phyloP scores from a whole-genome alignment of 2,797 vertebrate genomes.

The Cyprinodon diabolis region DNA sequence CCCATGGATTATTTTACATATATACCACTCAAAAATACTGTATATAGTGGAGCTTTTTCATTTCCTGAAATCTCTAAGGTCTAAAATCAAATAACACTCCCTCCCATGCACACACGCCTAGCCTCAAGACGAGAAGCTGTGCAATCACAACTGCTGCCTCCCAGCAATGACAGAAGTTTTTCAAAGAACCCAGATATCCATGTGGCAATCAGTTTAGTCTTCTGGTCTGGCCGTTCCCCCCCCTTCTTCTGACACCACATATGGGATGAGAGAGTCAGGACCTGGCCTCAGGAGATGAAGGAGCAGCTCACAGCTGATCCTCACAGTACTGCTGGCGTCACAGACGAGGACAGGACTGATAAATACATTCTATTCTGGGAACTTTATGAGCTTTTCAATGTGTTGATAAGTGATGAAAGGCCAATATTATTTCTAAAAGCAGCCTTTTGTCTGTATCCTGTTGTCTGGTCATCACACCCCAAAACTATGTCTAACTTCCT shows the following conservation, averaged over 20 bases:
- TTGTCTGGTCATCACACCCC: slow-evolving; percentile 1
- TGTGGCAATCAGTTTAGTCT: slow-evolving; percentile 34
- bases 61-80: slow-evolving; percentile 9
- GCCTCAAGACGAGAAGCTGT: background rate
- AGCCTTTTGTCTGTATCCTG: slow-evolving; percentile 2
- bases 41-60: background rate
- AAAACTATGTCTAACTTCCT: slow-evolving; percentile 21
- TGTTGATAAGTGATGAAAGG: slow-evolving; percentile 42
- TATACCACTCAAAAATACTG: background rate
- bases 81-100: background rate
- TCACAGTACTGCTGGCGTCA: slow-evolving; percentile 40
- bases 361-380: slow-evolving; percentile 43
- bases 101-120: background rate
- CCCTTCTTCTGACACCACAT: slow-evolving; percentile 35
- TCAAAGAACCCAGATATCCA: slow-evolving; percentile 16
- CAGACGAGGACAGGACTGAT: slow-evolving; percentile 28
- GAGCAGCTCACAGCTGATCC: slow-evolving; percentile 68
- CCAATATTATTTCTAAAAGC: slow-evolving; percentile 26
- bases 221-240: slow-evolving; percentile 31
- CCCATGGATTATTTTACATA: background rate
- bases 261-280: slow-evolving; percentile 37
- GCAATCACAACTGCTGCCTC: slow-evolving; percentile 6
- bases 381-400: slow-evolving; percentile 24
- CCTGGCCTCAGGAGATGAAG: slow-evolving; percentile 49
- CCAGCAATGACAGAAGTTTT: slow-evolving; percentile 23